phyloP scores from a whole-genome alignment of 2,888 invertebrate genomes.

The Thecocarcelia acutangulata region DNA sequence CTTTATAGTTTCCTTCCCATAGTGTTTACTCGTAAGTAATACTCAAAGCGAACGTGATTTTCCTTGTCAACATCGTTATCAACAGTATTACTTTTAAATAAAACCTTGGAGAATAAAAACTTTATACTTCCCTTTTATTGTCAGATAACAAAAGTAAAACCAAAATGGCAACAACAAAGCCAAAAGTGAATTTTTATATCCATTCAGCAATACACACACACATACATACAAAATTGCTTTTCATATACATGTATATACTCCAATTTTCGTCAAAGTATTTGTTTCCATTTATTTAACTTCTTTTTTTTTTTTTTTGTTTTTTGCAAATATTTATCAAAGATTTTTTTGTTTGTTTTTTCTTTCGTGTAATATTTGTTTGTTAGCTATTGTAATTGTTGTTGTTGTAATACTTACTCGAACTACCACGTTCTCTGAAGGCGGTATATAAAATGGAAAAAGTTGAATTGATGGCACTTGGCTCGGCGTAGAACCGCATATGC shows the following conservation, averaged over 20 bases:
- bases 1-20: not conserved
- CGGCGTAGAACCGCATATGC: conserved; percentile 88
- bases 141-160: conserved; percentile 5
- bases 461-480: conserved; percentile 84
- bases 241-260: not conserved
- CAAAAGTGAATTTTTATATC: conserved; percentile 36
- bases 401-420: conserved; percentile 57
- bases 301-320: too few species aligned
- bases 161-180: conserved; percentile 7
- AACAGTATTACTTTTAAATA: conserved; percentile 31
- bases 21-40: conserved; percentile 3
- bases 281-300: conserved; percentile 46
- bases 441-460: conserved; percentile 88
- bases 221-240: not conserved
- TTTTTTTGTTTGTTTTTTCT: conserved; percentile 14
- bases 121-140: not conserved
- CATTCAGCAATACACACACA: not conserved
- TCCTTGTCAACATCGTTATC: conserved; percentile 51
- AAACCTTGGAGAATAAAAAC: conserved; percentile 20
- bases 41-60: conserved; percentile 13
- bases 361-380: conserved; percentile 1
- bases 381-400: not conserved
- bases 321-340: too few species aligned
- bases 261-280: conserved; percentile 34
- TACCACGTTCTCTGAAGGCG: conserved; percentile 84